These are phyloP conservation scores for Passer montanus DNA, from an alignment of 2,113 vertebrate species.

Conservation along the genomic window DNA sequence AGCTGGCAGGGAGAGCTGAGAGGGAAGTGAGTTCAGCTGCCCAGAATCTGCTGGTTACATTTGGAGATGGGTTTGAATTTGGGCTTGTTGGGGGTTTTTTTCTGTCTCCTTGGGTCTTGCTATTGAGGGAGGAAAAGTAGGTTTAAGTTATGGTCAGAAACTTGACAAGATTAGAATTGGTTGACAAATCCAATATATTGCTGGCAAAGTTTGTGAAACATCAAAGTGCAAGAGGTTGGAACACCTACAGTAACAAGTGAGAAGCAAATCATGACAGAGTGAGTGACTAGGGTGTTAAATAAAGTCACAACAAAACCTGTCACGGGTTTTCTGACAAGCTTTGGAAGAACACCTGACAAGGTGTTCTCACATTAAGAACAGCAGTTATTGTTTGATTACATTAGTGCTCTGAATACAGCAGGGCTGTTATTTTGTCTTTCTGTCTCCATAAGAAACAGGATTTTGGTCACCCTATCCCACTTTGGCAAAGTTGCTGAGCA, in stretches of 20 bases:
- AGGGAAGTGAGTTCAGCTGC: fast-evolving
- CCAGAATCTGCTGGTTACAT: not conserved
- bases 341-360: conserved; percentile 55
- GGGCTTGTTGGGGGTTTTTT: not conserved
- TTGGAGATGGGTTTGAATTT: not conserved
- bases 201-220: conserved; percentile 24
- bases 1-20: not conserved
- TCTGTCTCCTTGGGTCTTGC: not conserved
- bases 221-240: not conserved
- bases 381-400: conserved; percentile 15
- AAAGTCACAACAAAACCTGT: conserved; percentile 45
- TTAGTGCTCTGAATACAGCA: not conserved
- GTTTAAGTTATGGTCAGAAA: not conserved
- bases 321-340: conserved; percentile 15
- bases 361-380: not conserved
- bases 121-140: not conserved
- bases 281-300: conserved; percentile 24
- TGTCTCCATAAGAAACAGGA: not conserved
- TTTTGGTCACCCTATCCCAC: not conserved
- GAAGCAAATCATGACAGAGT: conserved; percentile 3
- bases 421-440: not conserved
- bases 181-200: not conserved
- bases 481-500: not conserved
- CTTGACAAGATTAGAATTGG: not conserved
- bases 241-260: not conserved